phyloP scores from a whole-genome alignment of 1,140 invertebrate genomes.

The Drosophila jambulina region DNA sequence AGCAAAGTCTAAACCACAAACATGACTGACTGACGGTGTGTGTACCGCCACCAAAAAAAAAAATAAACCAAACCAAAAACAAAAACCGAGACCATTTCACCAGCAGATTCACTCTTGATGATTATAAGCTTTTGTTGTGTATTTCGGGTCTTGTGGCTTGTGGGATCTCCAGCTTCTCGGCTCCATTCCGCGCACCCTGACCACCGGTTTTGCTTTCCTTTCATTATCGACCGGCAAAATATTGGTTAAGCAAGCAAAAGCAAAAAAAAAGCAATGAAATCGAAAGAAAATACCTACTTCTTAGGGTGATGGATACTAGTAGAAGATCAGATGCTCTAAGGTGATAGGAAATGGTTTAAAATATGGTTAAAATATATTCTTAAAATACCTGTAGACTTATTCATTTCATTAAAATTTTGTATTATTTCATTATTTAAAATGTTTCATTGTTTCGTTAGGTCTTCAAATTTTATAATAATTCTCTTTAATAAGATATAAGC shows the following conservation, averaged over 20 bases:
- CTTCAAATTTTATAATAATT: background rate
- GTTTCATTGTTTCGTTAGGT: background rate
- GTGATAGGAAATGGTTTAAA: background rate
- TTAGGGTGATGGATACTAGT: background rate
- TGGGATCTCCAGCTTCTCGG: conserved; percentile 20
- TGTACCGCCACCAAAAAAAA: conserved; percentile 37
- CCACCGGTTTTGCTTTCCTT: conserved; percentile 75
- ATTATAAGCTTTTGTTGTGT: conserved; percentile 76
- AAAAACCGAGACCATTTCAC: conserved; percentile 61
- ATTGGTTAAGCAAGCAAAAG: conserved; percentile 74
- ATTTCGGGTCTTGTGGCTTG: conserved; percentile 54
- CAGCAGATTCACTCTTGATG: conserved; percentile 81
- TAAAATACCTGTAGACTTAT: too few relatives aligned
- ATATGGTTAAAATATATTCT: too few relatives aligned
- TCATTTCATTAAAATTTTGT: too few relatives aligned
- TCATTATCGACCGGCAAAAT: conserved; percentile 80
- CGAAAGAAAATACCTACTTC: conserved; percentile 58
- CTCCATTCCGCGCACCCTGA: conserved; percentile 23
- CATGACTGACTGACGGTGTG: conserved; percentile 36
- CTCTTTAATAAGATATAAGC: rapidly evolving
- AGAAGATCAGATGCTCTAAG: conserved; percentile 5
- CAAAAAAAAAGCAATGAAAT: conserved; percentile 71
- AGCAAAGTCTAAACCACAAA: conserved; percentile 53
- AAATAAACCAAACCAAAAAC: conserved; percentile 52
- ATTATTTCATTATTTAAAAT: background rate